Evolutionary conservation across 1,140 invertebrate species (phyloP).

Genomic region (Arctopsyche grandis): DNA sequence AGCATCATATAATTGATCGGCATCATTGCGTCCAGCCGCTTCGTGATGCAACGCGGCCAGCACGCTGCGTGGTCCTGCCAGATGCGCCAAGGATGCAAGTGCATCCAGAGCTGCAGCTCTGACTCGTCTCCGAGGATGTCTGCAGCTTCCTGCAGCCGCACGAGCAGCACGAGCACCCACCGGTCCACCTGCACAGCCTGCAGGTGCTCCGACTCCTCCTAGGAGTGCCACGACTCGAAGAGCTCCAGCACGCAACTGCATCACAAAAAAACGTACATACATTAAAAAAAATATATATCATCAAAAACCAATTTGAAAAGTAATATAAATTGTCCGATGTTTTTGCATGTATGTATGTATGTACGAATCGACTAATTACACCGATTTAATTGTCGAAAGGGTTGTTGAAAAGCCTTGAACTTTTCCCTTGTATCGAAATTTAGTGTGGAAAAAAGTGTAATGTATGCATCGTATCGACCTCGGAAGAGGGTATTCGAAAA

Average conservation of each 20-base stretch:
- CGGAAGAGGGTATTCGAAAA: neutral
- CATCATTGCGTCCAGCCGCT: constrained; percentile 60
- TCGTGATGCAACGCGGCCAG: constrained; percentile 64
- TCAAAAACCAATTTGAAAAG: too few relatives aligned
- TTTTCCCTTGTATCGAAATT: neutral
- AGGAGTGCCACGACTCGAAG: constrained; percentile 79
- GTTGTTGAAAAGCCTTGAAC: neutral
- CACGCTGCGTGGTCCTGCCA: constrained; percentile 69
- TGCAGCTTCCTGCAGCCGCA: constrained; percentile 68
- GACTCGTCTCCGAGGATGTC: constrained; percentile 73
- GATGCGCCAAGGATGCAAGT: constrained; percentile 79
- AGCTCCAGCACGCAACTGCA: constrained; percentile 77
- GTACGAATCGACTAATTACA: too few relatives aligned
- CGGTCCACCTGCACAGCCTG: constrained; percentile 84
- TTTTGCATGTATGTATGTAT: too few relatives aligned
- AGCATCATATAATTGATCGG: constrained; percentile 64
- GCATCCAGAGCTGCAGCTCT: constrained; percentile 84
- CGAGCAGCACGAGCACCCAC: constrained; percentile 72
- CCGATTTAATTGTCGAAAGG: neutral
- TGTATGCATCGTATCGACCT: neutral
- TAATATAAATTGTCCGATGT: too few relatives aligned
- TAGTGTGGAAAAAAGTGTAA: neutral
- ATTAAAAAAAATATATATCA: neutral
- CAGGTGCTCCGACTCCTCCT: constrained; percentile 68
- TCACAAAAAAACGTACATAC: constrained; percentile 56